Percentiles rank a stretch among this genome's conserved stretches.
Evolutionary conservation across 2,797 vertebrate species (phyloP).

Genomic region (Pipistrellus pygmaeus): DNA sequence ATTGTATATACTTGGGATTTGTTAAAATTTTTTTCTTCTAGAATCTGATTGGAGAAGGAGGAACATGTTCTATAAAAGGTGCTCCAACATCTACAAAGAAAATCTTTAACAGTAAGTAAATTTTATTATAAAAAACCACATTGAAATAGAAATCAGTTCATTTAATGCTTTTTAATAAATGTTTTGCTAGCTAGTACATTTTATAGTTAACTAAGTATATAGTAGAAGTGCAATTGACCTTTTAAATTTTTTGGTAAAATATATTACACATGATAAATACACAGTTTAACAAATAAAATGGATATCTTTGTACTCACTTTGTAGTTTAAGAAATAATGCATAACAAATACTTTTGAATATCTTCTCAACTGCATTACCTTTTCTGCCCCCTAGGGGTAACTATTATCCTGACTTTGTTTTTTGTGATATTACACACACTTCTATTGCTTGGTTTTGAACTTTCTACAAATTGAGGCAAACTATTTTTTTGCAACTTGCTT

Average conservation of each 20-base stretch:
- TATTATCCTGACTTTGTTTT: conserved; percentile 21
- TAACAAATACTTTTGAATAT: not conserved
- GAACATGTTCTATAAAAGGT: conserved; percentile 42
- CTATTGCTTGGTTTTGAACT: conserved; percentile 34
- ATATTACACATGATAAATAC: not conserved
- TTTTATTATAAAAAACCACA: conserved; percentile 27
- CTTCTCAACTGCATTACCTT: conserved; percentile 39
- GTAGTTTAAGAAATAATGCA: conserved; percentile 17
- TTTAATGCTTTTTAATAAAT: not conserved
- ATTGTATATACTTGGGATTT: not conserved
- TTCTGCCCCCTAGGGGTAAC: conserved; percentile 61
- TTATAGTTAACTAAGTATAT: conserved; percentile 44
- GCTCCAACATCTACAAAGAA: conserved; percentile 66
- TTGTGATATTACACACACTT: not conserved
- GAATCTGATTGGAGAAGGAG: conserved; percentile 70
- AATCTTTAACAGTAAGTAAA: conserved; percentile 58
- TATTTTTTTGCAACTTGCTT: conserved; percentile 28
- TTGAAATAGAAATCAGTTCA: conserved; percentile 44
- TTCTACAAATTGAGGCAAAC: not conserved
- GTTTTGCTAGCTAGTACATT: conserved; percentile 33
- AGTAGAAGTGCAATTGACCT: not conserved
- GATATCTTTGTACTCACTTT: not conserved
- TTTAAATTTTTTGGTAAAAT: conserved; percentile 28
- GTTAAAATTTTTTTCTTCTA: conserved; percentile 68
- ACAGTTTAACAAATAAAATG: conserved; percentile 29